Evolutionary conservation across 2,113 vertebrate genomes (phyloP), one percentile per base, ranked within the genome.

Genomic region (Oenanthe melanoleuca): DNA sequence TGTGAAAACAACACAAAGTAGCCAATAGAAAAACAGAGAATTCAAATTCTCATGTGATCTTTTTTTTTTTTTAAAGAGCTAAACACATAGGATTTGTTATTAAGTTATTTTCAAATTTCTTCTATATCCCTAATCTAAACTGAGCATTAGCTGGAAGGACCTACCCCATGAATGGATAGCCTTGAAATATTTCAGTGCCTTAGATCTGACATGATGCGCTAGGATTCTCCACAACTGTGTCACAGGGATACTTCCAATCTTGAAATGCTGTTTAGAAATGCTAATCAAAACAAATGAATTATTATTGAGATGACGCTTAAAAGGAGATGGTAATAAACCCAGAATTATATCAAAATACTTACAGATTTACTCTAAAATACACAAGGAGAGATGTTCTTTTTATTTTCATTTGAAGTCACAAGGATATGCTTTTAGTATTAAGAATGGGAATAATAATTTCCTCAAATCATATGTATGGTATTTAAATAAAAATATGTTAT

Each of bases 1-100:
- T 83, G 70, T 88, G 75, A 96, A 97, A 96, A 72, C 82, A 97
- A 97, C 92, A 70, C 72, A 88, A 75, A 94, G 77, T 45, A 88
- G 89, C 75, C 82, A 78, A 83, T 7, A 87, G 63, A 88, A 88
- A 93, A 67, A 14, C 64, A 89, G 75, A 88, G 75, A 85, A 92
- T 63, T 65, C 80, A 87, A 63, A 92, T 53, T 44, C 86, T 18
- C 23, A 57, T 9, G n/a, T 64, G 29, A 14, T 4, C 7, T 11
- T 83, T 67, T 67, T 37, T 37, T 37, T 37, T 37, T 50, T 37
- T 70, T 26, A 9, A 37, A 81, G 21, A 90, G 60, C 70, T 89
- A 95, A 93, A 93, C 61, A 75, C 13, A 56, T 31, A 22, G 5
- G 7, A 5, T 5, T 21, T 49, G 22, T n/a, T 37, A 73, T 50